phyloP scores from a whole-genome alignment of 2,113 vertebrate species.

The Naja naja region DNA sequence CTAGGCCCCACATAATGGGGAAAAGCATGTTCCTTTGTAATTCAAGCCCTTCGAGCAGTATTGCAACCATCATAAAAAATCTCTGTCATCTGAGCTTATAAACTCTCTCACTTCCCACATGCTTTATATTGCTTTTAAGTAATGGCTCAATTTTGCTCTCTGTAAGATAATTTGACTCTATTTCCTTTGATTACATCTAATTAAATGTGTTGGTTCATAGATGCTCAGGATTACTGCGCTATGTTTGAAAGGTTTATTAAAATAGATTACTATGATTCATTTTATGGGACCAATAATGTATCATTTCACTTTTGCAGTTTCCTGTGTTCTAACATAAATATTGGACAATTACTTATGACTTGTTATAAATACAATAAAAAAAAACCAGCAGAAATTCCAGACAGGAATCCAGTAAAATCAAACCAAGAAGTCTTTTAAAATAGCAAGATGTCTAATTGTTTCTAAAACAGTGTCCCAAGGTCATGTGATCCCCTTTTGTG shows the following conservation, averaged over 20 bases:
- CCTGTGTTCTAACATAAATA: background rate
- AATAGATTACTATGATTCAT: background rate
- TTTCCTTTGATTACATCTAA: conserved; percentile 6
- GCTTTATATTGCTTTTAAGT: background rate
- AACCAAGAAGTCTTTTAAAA: background rate
- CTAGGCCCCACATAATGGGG: background rate
- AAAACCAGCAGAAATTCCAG: background rate
- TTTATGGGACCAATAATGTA: background rate
- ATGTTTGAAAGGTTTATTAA: background rate
- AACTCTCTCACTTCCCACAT: background rate
- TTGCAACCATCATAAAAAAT: background rate
- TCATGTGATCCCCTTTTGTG: no score
- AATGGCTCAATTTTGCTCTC: background rate
- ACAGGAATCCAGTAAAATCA: background rate
- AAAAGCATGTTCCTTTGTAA: background rate
- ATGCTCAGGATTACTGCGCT: background rate
- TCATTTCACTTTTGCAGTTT: background rate
- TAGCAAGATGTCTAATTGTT: background rate
- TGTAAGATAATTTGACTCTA: background rate
- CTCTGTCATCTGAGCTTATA: background rate
- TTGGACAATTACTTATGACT: background rate
- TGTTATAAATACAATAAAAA: background rate
- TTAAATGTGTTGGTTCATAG: background rate
- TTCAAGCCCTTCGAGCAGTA: background rate
- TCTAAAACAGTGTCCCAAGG: background rate